Evolutionary conservation across 2,888 invertebrate species (phyloP).

Genomic region (Ctenicera cuprea): DNA sequence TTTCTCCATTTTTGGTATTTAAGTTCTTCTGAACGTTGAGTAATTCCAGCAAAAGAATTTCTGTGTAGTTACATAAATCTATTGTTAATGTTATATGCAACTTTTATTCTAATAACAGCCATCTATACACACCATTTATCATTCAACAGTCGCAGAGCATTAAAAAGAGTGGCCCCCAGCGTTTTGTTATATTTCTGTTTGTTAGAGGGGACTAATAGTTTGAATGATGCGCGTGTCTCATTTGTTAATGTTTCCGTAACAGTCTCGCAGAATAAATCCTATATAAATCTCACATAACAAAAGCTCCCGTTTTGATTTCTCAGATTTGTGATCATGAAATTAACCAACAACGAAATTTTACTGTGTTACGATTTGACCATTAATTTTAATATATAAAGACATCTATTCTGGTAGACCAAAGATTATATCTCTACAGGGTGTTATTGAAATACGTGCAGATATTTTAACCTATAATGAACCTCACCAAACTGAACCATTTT

Average conservation of each 20-base stretch:
- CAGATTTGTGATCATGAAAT: no score
- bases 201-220: conserved; percentile 48
- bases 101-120: conserved; percentile 11
- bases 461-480: no score
- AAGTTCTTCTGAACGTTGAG: no score
- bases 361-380: no score
- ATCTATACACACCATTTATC: conserved; percentile 23
- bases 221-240: conserved; percentile 50
- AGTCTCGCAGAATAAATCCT: conserved; percentile 18
- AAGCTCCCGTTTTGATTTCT: no score
- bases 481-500: no score
- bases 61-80: not conserved
- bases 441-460: no score
- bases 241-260: conserved; percentile 55
- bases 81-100: not conserved
- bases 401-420: no score
- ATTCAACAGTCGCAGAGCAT: conserved; percentile 29
- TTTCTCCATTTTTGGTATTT: no score
- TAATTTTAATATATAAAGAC: no score
- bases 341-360: no score
- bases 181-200: conserved; percentile 47
- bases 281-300: conserved; percentile 4
- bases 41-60: not conserved
- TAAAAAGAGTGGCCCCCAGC: conserved; percentile 41
- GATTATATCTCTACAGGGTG: no score